These are phyloP conservation scores for Acanthis flammea DNA, from an alignment of 2,797 vertebrate genomes.

Conservation along the genomic window DNA sequence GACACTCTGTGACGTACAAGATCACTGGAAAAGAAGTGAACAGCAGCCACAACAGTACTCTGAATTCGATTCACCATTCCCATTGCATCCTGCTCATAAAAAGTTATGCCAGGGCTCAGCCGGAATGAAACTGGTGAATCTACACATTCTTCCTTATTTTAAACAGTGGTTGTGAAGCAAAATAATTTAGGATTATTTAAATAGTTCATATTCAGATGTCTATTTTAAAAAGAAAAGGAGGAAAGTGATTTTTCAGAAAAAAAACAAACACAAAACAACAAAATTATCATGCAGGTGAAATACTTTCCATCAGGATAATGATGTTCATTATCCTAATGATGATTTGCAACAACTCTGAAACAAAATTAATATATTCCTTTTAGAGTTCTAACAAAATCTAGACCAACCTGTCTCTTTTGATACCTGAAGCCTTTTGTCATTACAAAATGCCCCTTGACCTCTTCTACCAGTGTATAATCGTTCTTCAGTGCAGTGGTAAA, in stretches of 20 bases:
- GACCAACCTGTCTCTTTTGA: slow-evolving; percentile 84
- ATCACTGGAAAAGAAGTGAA: neutral
- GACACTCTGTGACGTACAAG: neutral
- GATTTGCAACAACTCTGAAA: slow-evolving; percentile 55
- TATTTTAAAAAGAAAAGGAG: slow-evolving; percentile 3
- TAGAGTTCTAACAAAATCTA: slow-evolving; percentile 53
- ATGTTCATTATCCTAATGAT: slow-evolving; percentile 60
- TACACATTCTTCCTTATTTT: neutral
- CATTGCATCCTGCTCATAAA: neutral
- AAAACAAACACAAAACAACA: slow-evolving; percentile 54
- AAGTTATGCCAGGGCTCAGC: neutral
- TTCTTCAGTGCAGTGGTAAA: slow-evolving; percentile 87
- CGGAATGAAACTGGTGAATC: slow-evolving; percentile 60
- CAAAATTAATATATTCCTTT: slow-evolving; percentile 58
- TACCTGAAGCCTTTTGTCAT: slow-evolving; percentile 81
- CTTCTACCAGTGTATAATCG: slow-evolving; percentile 85
- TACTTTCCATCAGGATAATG: slow-evolving; percentile 39
- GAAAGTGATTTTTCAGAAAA: slow-evolving; percentile 28
- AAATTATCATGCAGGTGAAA: slow-evolving; percentile 49
- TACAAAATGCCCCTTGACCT: slow-evolving; percentile 87
- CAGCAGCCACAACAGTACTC: neutral
- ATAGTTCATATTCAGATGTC: neutral
- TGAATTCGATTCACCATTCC: slow-evolving; percentile 46
- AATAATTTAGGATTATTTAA: neutral
- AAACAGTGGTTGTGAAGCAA: neutral